These are phyloP conservation scores for Ictalurus punctatus DNA, from an alignment of 2,113 vertebrate genomes.

Conservation along the genomic window DNA sequence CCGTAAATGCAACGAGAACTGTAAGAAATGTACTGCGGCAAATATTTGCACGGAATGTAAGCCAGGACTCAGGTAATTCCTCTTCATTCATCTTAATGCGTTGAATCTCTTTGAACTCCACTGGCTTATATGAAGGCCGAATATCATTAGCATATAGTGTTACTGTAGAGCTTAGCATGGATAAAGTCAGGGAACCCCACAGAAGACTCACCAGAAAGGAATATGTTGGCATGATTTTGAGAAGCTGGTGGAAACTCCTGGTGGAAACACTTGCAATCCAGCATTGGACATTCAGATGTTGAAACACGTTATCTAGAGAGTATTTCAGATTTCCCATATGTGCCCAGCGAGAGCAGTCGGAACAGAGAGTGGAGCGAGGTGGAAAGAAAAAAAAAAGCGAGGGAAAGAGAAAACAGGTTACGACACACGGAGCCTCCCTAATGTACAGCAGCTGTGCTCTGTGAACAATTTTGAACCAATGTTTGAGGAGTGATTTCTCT, in stretches of 20 bases:
- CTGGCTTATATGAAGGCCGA: background rate
- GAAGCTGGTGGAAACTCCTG: constrained; percentile 9
- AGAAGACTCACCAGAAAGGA: background rate
- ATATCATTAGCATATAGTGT: background rate
- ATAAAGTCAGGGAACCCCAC: background rate
- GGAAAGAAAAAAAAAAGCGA: constrained; percentile 14
- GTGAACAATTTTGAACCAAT: constrained; percentile 39
- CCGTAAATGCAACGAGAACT: constrained; percentile 90
- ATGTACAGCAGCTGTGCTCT: constrained; percentile 46
- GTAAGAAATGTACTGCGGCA: constrained; percentile 83
- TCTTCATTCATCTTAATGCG: background rate
- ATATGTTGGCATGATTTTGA: background rate
- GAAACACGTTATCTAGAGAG: constrained; percentile 35
- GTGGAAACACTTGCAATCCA: background rate
- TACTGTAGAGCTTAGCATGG: background rate
- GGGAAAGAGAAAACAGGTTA: constrained; percentile 35
- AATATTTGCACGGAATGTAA: constrained; percentile 91
- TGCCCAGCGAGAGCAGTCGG: constrained; percentile 1
- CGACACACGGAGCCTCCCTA: constrained; percentile 24
- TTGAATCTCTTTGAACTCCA: background rate
- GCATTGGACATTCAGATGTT: constrained; percentile 21
- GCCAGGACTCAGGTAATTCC: constrained; percentile 86
- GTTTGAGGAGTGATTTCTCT: constrained; percentile 32
- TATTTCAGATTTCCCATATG: constrained; percentile 25
- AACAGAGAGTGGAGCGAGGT: constrained; percentile 7